These are phyloP conservation scores for Achroia grisella DNA, from an alignment of 1,140 invertebrate genomes.

Conservation along the genomic window DNA sequence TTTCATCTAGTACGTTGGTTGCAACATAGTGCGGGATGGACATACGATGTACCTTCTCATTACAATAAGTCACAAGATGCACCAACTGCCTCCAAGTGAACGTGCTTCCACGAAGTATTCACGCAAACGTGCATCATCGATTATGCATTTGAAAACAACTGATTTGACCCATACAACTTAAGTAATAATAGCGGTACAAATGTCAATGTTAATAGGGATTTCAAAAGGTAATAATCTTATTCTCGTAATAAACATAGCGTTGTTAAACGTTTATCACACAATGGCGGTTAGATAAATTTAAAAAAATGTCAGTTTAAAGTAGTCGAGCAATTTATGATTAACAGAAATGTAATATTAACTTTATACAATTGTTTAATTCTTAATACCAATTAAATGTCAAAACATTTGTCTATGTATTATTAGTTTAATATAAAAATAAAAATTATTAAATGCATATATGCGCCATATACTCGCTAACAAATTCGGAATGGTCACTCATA, in stretches of 20 bases:
- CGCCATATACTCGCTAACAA: no score
- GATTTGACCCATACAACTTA: conserved; percentile 40
- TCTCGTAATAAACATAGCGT: conserved; percentile 12
- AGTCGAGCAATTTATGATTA: no score
- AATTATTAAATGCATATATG: no score
- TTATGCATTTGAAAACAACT: conserved; percentile 33
- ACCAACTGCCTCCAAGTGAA: conserved; percentile 21
- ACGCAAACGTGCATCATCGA: conserved; percentile 9
- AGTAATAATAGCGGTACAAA: conserved; percentile 45
- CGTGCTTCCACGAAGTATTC: conserved; percentile 8
- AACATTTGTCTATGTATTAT: no score
- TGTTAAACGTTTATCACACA: conserved; percentile 12
- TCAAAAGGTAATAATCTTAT: conserved; percentile 30
- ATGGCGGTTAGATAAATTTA: no score
- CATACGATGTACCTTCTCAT: conserved; percentile 24
- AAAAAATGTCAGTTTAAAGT: no score
- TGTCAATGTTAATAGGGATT: conserved; percentile 56
- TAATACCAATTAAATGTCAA: no score
- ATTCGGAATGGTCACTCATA: no score
- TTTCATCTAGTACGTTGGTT: conserved; percentile 61
- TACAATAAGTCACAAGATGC: conserved; percentile 28
- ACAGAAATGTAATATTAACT: no score
- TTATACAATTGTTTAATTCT: no score
- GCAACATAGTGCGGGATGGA: conserved; percentile 37
- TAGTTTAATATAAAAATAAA: no score